Percentiles rank a stretch among this genome's conserved stretches.
phyloP scores from a whole-genome alignment of 2,888 invertebrate genomes.

The Cyclophora punctaria region DNA sequence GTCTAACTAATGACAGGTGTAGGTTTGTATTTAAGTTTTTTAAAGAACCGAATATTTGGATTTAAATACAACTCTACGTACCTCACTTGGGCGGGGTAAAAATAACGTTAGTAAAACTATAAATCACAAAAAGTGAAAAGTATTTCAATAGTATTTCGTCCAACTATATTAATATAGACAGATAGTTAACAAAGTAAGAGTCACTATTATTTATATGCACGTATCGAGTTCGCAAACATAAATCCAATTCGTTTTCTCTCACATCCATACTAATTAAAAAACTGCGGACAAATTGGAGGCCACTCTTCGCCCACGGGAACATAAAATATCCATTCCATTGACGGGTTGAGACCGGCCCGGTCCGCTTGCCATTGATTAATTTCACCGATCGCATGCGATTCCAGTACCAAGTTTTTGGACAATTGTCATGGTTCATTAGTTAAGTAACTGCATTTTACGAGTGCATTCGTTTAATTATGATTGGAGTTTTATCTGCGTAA shows the following conservation, averaged over 20 bases:
- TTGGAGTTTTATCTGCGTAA: too few species aligned
- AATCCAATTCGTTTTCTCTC: constrained; percentile 64
- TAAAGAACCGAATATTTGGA: too few species aligned
- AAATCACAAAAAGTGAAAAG: too few species aligned
- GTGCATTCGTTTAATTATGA: too few species aligned
- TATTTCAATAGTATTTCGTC: too few species aligned
- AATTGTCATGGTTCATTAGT: constrained; percentile 60
- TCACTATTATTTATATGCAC: not conserved
- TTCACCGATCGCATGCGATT: constrained; percentile 63
- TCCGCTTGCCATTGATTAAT: constrained; percentile 62
- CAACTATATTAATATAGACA: too few species aligned
- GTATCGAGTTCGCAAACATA: constrained; percentile 37
- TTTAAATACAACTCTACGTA: too few species aligned
- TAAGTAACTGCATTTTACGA: constrained; percentile 23
- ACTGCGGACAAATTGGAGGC: constrained; percentile 69
- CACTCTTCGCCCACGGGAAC: constrained; percentile 66
- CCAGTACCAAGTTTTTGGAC: constrained; percentile 45
- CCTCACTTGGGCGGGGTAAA: too few species aligned
- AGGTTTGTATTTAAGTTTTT: too few species aligned
- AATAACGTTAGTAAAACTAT: too few species aligned
- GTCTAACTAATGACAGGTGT: too few species aligned
- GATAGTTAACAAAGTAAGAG: too few species aligned
- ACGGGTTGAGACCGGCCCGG: constrained; percentile 25
- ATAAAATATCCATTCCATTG: constrained; percentile 69
- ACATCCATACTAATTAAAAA: constrained; percentile 71